A percentile compares a stretch with the other conserved stretches of the same genome.
These are phyloP conservation scores for Acanthococcus lagerstroemiae DNA, from an alignment of 2,888 invertebrate genomes.

Conservation along the genomic window DNA sequence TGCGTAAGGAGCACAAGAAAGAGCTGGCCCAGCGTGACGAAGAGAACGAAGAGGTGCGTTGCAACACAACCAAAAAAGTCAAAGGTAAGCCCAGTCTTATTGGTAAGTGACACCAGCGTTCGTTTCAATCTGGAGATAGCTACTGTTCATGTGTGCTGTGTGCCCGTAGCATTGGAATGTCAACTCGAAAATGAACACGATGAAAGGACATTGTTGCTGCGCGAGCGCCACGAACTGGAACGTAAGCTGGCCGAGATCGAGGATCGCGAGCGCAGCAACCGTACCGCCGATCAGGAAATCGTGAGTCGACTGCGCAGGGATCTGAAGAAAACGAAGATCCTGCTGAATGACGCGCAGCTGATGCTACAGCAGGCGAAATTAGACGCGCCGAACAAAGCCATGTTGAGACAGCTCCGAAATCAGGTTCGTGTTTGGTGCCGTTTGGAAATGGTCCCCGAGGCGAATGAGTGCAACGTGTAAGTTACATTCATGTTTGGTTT, in stretches of 20 bases:
- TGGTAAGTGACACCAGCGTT: background rate
- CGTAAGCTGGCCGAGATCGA: conserved; percentile 68
- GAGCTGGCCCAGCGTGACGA: conserved; percentile 86
- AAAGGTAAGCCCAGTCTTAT: conserved; percentile 49
- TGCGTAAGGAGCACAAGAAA: conserved; percentile 78
- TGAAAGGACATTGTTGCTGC: conserved; percentile 70
- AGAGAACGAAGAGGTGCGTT: conserved; percentile 84
- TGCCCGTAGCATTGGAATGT: conserved; percentile 64
- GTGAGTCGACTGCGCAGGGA: conserved; percentile 71
- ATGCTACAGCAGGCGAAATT: conserved; percentile 81
- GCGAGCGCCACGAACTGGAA: conserved; percentile 87
- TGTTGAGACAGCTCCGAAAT: conserved; percentile 65
- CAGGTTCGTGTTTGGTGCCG: conserved; percentile 45
- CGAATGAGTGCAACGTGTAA: too few species aligned
- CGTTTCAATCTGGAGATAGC: background rate
- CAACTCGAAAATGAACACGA: conserved; percentile 90
- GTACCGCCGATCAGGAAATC: conserved; percentile 61
- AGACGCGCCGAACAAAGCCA: conserved; percentile 69
- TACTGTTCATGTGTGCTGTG: background rate
- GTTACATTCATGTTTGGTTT: conserved; percentile 11
- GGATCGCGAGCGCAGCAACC: conserved; percentile 62
- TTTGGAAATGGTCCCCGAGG: too few species aligned
- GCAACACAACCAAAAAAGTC: conserved; percentile 82
- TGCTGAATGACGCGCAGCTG: conserved; percentile 82
- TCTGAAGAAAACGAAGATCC: conserved; percentile 75